Evolutionary conservation across 2,888 invertebrate species (phyloP).

Genomic region (Zaprionus lineosus): DNA sequence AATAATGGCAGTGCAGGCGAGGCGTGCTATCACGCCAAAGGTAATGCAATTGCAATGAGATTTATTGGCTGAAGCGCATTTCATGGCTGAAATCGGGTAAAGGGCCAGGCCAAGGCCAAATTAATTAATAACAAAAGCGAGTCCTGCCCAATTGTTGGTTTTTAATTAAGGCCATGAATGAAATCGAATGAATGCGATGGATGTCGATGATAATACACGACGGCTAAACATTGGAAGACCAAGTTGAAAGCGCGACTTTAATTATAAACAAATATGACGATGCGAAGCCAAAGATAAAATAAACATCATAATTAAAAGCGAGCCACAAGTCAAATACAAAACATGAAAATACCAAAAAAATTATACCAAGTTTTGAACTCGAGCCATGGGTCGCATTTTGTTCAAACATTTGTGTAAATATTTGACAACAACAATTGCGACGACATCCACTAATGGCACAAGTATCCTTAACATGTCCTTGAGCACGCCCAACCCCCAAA

Average conservation of each 20-base stretch:
- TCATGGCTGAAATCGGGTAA: slow-evolving; percentile 24
- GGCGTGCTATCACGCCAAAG: background rate
- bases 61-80: slow-evolving; percentile 65
- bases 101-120: slow-evolving; percentile 60
- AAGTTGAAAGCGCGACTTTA: slow-evolving; percentile 51
- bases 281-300: slow-evolving; percentile 56
- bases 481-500: slow-evolving; percentile 11
- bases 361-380: slow-evolving; percentile 47
- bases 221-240: slow-evolving; percentile 8
- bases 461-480: slow-evolving; percentile 67
- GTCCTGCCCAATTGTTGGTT: slow-evolving; percentile 58
- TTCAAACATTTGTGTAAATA: slow-evolving; percentile 69
- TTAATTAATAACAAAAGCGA: slow-evolving; percentile 71
- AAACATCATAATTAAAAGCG: slow-evolving; percentile 75
- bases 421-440: slow-evolving; percentile 52
- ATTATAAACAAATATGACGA: slow-evolving; percentile 74
- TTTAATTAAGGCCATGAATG: slow-evolving; percentile 71
- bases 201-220: slow-evolving; percentile 35
- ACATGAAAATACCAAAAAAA: slow-evolving; percentile 35
- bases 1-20: slow-evolving; percentile 27
- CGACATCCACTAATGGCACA: slow-evolving; percentile 62
- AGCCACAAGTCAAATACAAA: slow-evolving; percentile 59
- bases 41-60: slow-evolving; percentile 28
- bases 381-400: slow-evolving; percentile 58
- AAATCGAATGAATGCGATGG: slow-evolving; percentile 60